Evolutionary conservation across 2,888 invertebrate genomes (phyloP).

Genomic region (Drosophila parthenogenetica): DNA sequence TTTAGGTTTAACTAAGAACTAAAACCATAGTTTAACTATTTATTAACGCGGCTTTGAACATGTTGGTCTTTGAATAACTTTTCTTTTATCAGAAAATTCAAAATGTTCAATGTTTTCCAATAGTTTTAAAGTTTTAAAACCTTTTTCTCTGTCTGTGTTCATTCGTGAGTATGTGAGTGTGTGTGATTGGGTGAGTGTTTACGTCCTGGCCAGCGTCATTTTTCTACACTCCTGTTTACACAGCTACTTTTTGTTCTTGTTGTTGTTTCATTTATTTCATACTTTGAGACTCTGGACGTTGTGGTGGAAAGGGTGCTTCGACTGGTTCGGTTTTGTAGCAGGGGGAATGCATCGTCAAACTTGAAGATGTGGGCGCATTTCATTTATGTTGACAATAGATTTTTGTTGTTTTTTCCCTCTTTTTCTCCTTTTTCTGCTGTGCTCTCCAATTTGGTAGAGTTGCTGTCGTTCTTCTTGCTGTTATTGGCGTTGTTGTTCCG

Average conservation of each 20-base stretch:
- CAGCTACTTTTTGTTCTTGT: slow-evolving; percentile 18
- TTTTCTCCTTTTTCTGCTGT: slow-evolving; percentile 10
- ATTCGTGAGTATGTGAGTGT: slow-evolving; percentile 7
- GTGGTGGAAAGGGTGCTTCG: neutral
- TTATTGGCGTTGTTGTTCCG: slow-evolving; percentile 29
- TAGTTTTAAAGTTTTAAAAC: too few relatives aligned
- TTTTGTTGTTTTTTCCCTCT: slow-evolving; percentile 14
- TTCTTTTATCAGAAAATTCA: too few relatives aligned
- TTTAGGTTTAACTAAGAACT: too few relatives aligned
- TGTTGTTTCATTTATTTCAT: slow-evolving; percentile 74
- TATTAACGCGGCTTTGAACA: too few relatives aligned
- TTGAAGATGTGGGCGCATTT: slow-evolving; percentile 78
- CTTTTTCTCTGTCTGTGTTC: too few relatives aligned
- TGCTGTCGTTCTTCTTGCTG: slow-evolving; percentile 27
- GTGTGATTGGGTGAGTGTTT: slow-evolving; percentile 6
- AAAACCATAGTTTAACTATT: too few relatives aligned
- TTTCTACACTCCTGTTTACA: slow-evolving; percentile 41
- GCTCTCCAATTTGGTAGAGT: slow-evolving; percentile 62
- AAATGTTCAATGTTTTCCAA: too few relatives aligned
- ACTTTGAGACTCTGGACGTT: slow-evolving; percentile 48
- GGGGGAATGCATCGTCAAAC: slow-evolving; percentile 61
- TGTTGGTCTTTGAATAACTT: too few relatives aligned
- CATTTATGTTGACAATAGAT: slow-evolving; percentile 78
- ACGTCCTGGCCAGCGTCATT: slow-evolving; percentile 46
- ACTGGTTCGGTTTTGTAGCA: slow-evolving; percentile 4